Conservation (phyloP, 1,140 invertebrate species). For the Chelonus insularis region DNA sequence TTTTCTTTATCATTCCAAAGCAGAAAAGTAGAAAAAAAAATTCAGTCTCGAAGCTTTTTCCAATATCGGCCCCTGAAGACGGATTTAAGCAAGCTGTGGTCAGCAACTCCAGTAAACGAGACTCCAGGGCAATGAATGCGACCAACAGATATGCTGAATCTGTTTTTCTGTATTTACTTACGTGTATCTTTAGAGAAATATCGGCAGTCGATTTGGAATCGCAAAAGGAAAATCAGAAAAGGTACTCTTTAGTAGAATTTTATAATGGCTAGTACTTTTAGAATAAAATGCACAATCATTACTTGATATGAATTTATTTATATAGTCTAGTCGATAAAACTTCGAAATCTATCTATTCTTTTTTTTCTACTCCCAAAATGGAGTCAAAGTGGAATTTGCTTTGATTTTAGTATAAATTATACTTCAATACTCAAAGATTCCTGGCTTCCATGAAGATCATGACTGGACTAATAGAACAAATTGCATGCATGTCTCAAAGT, state of each 20-base stretch:
- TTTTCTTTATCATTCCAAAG: background rate
- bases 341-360: no score
- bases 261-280: no score
- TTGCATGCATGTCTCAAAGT: constrained; percentile 4
- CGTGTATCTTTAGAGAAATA: constrained; percentile 15
- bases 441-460: background rate
- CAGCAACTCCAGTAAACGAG: constrained; percentile 22
- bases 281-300: no score
- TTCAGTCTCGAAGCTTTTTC: background rate
- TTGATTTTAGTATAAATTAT: no score
- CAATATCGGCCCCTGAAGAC: constrained; percentile 27
- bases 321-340: no score
- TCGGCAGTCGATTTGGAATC: background rate
- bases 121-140: constrained; percentile 18
- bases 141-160: background rate
- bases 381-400: no score
- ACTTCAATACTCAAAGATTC: no score
- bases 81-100: constrained; percentile 23
- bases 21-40: background rate
- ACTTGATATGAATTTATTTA: no score
- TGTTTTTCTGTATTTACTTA: constrained; percentile 7
- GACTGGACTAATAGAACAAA: constrained; percentile 8
- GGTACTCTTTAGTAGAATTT: no score
- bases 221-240: no score
- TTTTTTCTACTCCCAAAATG: no score